A percentile compares a stretch with the other conserved stretches of the same genome.
Conservation (phyloP, 1,140 invertebrate species). For the Drosophila yakuba region DNA sequence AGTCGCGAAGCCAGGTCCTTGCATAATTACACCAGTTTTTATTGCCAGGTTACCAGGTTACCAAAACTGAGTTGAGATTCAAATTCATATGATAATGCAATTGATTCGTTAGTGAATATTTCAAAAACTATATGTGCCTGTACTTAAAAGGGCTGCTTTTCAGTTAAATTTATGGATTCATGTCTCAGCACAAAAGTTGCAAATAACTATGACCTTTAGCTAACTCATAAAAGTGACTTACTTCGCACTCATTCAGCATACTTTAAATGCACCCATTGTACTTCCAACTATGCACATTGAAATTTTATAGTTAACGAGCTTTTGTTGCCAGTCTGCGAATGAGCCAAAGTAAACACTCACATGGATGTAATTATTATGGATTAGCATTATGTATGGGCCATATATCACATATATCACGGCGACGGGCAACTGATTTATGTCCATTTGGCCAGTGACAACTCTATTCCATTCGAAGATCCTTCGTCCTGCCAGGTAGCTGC, state of each 20-base stretch:
- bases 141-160: no score
- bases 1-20: slow-evolving; percentile 24
- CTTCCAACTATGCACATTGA: neutral
- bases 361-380: slow-evolving; percentile 31
- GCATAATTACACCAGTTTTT: slow-evolving; percentile 26
- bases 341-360: neutral
- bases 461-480: slow-evolving; percentile 15
- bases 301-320: neutral
- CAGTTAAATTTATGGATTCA: no score
- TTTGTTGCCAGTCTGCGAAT: neutral
- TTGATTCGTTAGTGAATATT: neutral
- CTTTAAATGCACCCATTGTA: neutral
- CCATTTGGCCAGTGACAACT: slow-evolving; percentile 36
- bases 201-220: neutral
- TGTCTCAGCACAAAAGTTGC: neutral
- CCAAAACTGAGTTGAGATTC: neutral
- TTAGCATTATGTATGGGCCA: slow-evolving; percentile 35
- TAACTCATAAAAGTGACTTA: neutral
- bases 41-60: slow-evolving; percentile 10
- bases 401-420: slow-evolving; percentile 17
- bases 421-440: slow-evolving; percentile 43
- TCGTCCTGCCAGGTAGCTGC: neutral
- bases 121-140: neutral
- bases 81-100: no score
- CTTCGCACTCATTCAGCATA: neutral